Percentiles rank a stretch among this genome's conserved stretches.
Conservation (phyloP, 53 echinoderm and acorn worm species). For the Stichopus horrens region DNA sequence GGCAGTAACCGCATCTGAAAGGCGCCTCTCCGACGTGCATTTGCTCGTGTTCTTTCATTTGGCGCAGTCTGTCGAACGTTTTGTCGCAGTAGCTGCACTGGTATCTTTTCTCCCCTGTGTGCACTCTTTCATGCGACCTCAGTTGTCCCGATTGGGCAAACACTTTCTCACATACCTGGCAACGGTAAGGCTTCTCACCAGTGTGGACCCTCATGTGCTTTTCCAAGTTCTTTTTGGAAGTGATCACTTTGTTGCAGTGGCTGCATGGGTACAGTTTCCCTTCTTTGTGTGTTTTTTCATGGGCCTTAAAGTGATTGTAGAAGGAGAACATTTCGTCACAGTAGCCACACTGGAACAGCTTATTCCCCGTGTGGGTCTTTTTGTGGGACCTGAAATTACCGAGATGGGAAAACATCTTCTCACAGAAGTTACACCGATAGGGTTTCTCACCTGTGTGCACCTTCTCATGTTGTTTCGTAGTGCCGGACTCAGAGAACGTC, state of each 20-base stretch:
- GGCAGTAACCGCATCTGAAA: not conserved
- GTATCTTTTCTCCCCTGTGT: not conserved
- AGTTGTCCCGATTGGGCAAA: not conserved
- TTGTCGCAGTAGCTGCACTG: not conserved
- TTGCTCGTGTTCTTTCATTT: not conserved
- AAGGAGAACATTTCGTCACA: not conserved
- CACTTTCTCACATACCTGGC: not conserved
- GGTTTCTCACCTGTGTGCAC: not conserved
- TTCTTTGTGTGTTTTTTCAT: not conserved
- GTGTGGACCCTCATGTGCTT: not conserved
- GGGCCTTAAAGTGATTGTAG: not conserved
- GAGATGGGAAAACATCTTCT: not conserved
- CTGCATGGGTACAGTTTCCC: not conserved
- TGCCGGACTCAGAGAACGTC: not conserved
- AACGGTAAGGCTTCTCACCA: not conserved
- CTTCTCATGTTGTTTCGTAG: not conserved
- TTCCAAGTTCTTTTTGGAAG: not conserved
- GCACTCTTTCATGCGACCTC: not conserved
- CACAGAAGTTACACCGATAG: not conserved
- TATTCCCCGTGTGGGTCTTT: not conserved
- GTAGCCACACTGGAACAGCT: not conserved
- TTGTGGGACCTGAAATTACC: not conserved
- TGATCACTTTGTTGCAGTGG: not conserved
- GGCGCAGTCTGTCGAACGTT: not conserved
- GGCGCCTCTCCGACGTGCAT: not conserved